Evolutionary conservation across 2,888 invertebrate species (phyloP).

Genomic region (Rhorus exstirpatorius): DNA sequence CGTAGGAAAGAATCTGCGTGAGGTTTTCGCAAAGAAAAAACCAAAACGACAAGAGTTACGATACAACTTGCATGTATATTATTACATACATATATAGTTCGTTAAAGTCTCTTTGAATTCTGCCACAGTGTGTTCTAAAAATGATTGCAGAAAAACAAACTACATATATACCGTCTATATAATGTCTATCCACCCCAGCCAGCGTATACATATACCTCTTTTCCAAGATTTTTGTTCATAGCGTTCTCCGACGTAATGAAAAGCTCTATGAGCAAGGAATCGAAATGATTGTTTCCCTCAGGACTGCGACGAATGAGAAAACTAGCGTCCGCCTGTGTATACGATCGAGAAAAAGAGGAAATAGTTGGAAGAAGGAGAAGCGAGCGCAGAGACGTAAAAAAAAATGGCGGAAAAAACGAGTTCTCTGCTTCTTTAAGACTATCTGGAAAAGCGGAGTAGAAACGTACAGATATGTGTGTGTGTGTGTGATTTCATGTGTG

Average conservation of each 20-base stretch:
- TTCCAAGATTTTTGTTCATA: background rate
- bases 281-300: background rate
- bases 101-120: too few relatives aligned
- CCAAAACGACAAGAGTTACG: too few relatives aligned
- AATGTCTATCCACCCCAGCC: too few relatives aligned
- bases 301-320: background rate
- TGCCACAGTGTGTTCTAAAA: too few relatives aligned
- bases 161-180: background rate
- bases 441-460: slow-evolving; percentile 42
- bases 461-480: background rate
- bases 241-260: background rate
- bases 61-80: too few relatives aligned
- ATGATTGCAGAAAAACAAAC: background rate
- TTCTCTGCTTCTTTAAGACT: slow-evolving; percentile 15
- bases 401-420: slow-evolving; percentile 26
- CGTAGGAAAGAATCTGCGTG: too few relatives aligned
- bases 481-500: background rate
- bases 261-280: slow-evolving; percentile 12
- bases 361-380: slow-evolving; percentile 4
- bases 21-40: too few relatives aligned
- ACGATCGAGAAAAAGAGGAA: slow-evolving; percentile 3
- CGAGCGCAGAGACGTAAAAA: background rate
- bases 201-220: background rate
- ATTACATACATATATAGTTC: too few relatives aligned
- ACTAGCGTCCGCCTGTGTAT: slow-evolving; percentile 1